Evolutionary conservation across 2,888 invertebrate genomes (phyloP), one percentile per base, ranked within the genome.

Genomic region (Oscheius sp.): DNA sequence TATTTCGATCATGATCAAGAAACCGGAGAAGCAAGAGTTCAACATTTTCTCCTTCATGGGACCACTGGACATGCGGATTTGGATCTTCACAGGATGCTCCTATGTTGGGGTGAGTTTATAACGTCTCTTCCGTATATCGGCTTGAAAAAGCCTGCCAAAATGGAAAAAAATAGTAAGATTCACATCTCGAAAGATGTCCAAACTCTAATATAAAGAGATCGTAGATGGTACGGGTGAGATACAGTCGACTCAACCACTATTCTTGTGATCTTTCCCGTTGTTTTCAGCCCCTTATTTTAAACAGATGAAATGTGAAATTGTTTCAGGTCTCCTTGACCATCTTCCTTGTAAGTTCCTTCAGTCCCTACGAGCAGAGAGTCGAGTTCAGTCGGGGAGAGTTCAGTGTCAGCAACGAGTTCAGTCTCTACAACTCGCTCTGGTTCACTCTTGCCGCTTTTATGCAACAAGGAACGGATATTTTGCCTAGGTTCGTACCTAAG

Each of bases 391-490:
- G 80, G 0, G 88, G 89, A 51, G 89, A 86, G 42, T 90, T 90
- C 66, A 88, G 89, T 11, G 88, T 89, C 42, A 87, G 89, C 55
- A 96, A 96, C 89, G 95, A 96, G 89, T 97, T 97, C 91, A 95
- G 94, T 88, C 94, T 97, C 89, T 93, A 95, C 90, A 97, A 97
- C 91, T 95, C 96, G 73, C 93, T 98, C 85, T 98, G 98, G 98
- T 98, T 98, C 91, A 94, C 97, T 0, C 92, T 98, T 81, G 96
- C 96, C 21, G 96, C 97, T 58, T 94, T 98, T 90, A 96, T 98
- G 95, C 96, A 97, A 91, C 98, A 98, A 91, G 97, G 97, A 77
- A 95, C 96, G 89, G 97, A 98, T 90, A 94, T 96, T 79, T 94
- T 96, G 73, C 97, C 98, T 21, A 93, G 95, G 93, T 95, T 92